Evolutionary conservation across 2,113 vertebrate genomes (phyloP).

Genomic region (Lophius piscatorius): DNA sequence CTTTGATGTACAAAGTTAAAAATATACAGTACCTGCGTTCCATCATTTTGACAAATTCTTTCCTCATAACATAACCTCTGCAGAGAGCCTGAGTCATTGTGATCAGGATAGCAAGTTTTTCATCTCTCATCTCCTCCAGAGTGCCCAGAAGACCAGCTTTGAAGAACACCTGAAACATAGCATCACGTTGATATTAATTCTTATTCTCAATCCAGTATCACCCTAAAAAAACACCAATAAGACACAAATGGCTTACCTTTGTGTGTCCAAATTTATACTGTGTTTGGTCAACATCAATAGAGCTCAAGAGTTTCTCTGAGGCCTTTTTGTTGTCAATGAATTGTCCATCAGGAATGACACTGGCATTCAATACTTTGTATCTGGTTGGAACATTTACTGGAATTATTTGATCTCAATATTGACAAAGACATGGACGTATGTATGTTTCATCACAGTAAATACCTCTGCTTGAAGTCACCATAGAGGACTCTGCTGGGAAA

Average conservation of each 20-base stretch:
- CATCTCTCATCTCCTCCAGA: slow-evolving; percentile 96
- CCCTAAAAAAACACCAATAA: background rate
- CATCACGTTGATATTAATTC: background rate
- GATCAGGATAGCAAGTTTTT: slow-evolving; percentile 84
- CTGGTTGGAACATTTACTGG: slow-evolving; percentile 25
- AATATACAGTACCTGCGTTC: slow-evolving; percentile 55
- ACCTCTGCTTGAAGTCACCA: slow-evolving; percentile 92
- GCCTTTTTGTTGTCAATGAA: slow-evolving; percentile 91
- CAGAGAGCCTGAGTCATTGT: slow-evolving; percentile 81
- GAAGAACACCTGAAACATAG: slow-evolving; percentile 87
- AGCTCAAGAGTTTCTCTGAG: slow-evolving; percentile 87
- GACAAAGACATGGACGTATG: too few species aligned
- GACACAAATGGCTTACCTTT: slow-evolving; percentile 77
- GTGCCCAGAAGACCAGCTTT: slow-evolving; percentile 91
- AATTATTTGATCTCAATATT: background rate
- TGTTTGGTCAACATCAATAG: slow-evolving; percentile 85
- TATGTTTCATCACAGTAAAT: background rate
- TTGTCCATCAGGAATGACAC: slow-evolving; percentile 86
- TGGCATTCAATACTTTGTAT: slow-evolving; percentile 84
- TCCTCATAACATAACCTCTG: slow-evolving; percentile 77
- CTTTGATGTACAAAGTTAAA: background rate
- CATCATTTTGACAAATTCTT: slow-evolving; percentile 82
- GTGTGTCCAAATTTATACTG: slow-evolving; percentile 92
- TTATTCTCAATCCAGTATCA: background rate
- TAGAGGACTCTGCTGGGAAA: slow-evolving; percentile 94